Evolutionary conservation across 2,113 vertebrate genomes (phyloP), one percentile per base, ranked within the genome.

Genomic region (Macquaria australasica): DNA sequence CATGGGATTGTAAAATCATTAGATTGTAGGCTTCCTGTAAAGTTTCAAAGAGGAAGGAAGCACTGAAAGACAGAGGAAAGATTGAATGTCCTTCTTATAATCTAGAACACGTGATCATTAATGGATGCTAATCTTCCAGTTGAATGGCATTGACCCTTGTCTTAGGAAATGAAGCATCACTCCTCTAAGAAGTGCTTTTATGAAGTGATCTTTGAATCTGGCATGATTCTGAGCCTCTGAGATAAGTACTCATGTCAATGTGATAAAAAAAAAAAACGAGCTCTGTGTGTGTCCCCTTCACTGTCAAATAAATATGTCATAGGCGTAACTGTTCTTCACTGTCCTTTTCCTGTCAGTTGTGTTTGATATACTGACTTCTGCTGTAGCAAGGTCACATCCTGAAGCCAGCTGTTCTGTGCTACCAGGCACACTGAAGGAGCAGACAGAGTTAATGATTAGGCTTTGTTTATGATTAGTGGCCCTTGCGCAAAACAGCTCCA

Each of bases 361-460:
- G 68, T 79, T 64, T 82, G 58, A 90, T 83, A 10, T 83, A 81
- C 53, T 62, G 79, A 79, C 85, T 77, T 76, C 83, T 66, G 67
- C 88, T 72, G 45, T 16, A 16, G 63, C 5, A 28, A 62, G 76
- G 79, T 92, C 91, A 93, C 89, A 76, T 91, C 91, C 66, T 72
- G 1, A 73, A 60, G 63, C 67, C 88, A 85, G 81, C 88, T 91
- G 91, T 88, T 59, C 63, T 68, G 41, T 37, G 69, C 83, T 68
- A 34, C 79, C 70, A 67, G 55, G 81, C 28, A 64, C 31, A 20
- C 76, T 23, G 78, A 93, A 88, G 91, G 88, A 94, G 88, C 76
- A 77, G 60, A 56, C 63, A 20, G 45, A 81, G 95, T 96, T 95
- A 95, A 96, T 95, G 68, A 95, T 96, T 95, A 92, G 80, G 62